Evolutionary conservation across 53 echinoderm and acorn worm species (phyloP).

Genomic region (Paracentrotus lividus): DNA sequence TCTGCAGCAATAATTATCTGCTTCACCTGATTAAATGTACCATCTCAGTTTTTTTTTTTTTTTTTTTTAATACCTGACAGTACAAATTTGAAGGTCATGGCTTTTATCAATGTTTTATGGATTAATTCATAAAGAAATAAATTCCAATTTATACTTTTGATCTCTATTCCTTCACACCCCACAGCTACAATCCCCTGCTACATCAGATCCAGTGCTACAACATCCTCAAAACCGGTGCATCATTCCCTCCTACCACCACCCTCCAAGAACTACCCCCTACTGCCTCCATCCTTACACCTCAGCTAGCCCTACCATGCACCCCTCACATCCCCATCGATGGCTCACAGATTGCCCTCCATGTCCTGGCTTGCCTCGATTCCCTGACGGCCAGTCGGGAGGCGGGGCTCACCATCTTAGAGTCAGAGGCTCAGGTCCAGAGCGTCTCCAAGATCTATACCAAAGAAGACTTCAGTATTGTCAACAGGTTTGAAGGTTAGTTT

Average conservation of each 20-base stretch:
- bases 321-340: conserved; percentile 78
- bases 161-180: not conserved
- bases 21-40: conserved; percentile 74
- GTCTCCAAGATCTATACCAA: conserved; percentile 84
- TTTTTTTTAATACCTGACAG: not conserved
- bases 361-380: conserved; percentile 90
- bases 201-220: conserved; percentile 83
- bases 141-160: no score
- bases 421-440: conserved; percentile 74
- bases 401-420: conserved; percentile 84
- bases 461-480: conserved; percentile 91
- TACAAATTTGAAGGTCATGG: no score
- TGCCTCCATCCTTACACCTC: conserved; percentile 82
- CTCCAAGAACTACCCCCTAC: conserved; percentile 77
- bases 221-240: conserved; percentile 70
- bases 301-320: conserved; percentile 90
- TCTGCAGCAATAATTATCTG: conserved; percentile 79
- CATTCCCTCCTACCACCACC: conserved; percentile 33
- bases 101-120: no score
- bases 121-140: no score
- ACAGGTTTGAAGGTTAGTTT: conserved; percentile 90
- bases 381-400: conserved; percentile 84
- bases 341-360: conserved; percentile 90
- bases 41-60: no score
- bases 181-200: conserved; percentile 82